Conservation (phyloP, 2,888 invertebrate genomes). For the Macropis europaea region DNA sequence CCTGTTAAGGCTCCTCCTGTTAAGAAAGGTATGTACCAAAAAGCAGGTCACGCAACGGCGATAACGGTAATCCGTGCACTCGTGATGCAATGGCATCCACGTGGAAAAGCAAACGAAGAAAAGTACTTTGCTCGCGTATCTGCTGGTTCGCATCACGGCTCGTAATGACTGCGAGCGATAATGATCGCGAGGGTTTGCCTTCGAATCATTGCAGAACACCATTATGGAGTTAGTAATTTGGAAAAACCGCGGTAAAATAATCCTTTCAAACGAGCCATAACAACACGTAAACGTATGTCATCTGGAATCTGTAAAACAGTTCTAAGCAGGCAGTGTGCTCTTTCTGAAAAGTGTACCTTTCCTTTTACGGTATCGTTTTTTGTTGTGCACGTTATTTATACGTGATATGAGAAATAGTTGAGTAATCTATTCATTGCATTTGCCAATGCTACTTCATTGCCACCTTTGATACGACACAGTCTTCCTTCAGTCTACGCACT, state of each 20-base stretch:
- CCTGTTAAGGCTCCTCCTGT: constrained; percentile 9
- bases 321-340: too few species aligned
- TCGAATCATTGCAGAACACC: constrained; percentile 20
- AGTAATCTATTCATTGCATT: too few species aligned
- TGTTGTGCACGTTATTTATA: too few species aligned
- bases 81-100: constrained; percentile 55
- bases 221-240: constrained; percentile 6
- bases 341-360: not conserved
- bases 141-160: not conserved
- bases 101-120: constrained; percentile 58
- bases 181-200: constrained; percentile 33
- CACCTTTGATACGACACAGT: too few species aligned
- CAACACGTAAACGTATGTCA: too few species aligned
- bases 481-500: too few species aligned
- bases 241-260: constrained; percentile 9
- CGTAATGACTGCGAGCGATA: constrained; percentile 18
- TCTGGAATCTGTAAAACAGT: too few species aligned
- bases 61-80: constrained; percentile 67
- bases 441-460: too few species aligned
- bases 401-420: too few species aligned
- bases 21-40: constrained; percentile 51
- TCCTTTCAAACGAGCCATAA: not conserved
- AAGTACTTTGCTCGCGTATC: constrained; percentile 19
- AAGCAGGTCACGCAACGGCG: constrained; percentile 70
- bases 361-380: not conserved